These are phyloP conservation scores for Lissocephala sabroskyi DNA, from an alignment of 2,888 invertebrate genomes.

Conservation along the genomic window DNA sequence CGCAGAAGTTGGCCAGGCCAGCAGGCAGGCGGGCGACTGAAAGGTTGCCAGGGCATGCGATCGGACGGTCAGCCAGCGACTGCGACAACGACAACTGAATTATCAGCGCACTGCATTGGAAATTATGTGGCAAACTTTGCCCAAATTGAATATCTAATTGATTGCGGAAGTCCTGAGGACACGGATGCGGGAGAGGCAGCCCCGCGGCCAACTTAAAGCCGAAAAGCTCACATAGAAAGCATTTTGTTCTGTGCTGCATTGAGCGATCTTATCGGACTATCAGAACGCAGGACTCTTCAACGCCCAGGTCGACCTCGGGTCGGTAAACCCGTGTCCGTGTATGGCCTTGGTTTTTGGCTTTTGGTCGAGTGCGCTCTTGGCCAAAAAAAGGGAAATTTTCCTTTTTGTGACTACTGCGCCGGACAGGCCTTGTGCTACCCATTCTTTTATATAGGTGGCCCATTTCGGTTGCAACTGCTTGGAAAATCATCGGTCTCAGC, in stretches of 20 bases:
- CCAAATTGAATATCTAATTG: slow-evolving; percentile 58
- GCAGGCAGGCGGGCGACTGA: not conserved
- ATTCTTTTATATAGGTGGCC: too few species aligned
- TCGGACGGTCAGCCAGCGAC: not conserved
- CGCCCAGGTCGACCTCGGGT: too few species aligned
- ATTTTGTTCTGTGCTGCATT: slow-evolving; percentile 39
- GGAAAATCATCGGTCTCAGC: slow-evolving; percentile 45
- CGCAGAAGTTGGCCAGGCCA: slow-evolving; percentile 27
- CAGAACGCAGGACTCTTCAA: too few species aligned
- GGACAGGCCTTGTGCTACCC: too few species aligned
- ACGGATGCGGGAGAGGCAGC: not conserved
- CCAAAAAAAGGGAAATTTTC: slow-evolving; percentile 9
- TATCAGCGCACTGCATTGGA: slow-evolving; percentile 21
- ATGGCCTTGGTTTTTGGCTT: slow-evolving; percentile 28
- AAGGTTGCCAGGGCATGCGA: not conserved
- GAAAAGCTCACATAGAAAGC: too few species aligned
- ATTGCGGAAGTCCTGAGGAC: slow-evolving; percentile 22
- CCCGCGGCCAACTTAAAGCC: too few species aligned
- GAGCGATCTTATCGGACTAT: slow-evolving; percentile 47
- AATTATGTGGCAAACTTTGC: slow-evolving; percentile 31
- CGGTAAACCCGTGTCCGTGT: too few species aligned
- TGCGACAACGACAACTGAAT: slow-evolving; percentile 12
- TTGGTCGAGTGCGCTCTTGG: too few species aligned
- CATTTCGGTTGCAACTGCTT: slow-evolving; percentile 55
- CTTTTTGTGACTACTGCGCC: slow-evolving; percentile 25